Conservation (phyloP, 2,113 vertebrate genomes). For the Atractosteus spatula region DNA sequence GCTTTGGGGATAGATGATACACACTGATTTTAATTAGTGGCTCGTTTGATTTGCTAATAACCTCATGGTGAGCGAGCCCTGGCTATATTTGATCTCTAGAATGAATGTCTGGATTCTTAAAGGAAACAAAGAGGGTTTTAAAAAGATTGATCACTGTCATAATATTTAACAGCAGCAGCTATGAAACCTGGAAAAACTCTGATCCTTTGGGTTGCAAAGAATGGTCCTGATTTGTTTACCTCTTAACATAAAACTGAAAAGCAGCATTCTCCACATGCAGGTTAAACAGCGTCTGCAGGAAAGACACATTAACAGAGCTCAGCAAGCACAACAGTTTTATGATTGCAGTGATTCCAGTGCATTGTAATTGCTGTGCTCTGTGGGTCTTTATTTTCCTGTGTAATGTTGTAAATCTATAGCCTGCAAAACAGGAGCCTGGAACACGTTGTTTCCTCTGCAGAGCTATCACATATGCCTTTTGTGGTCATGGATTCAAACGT, state of each 20-base stretch:
- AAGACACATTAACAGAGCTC: neutral
- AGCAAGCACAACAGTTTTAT: too few relatives aligned
- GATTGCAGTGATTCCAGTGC: too few relatives aligned
- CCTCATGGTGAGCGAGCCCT: neutral
- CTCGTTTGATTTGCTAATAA: neutral
- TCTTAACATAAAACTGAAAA: too few relatives aligned
- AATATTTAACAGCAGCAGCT: neutral
- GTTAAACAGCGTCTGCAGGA: neutral
- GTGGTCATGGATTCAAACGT: neutral
- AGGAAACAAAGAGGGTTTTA: neutral
- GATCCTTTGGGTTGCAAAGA: too few relatives aligned
- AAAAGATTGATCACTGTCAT: neutral
- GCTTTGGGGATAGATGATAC: slow-evolving; percentile 11
- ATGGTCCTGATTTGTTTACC: too few relatives aligned
- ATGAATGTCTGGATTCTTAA: neutral
- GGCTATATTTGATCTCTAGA: neutral
- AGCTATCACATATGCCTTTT: neutral
- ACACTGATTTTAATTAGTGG: slow-evolving; percentile 9
- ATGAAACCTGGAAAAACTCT: too few relatives aligned
- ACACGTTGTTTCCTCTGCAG: neutral
- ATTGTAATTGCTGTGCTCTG: too few relatives aligned
- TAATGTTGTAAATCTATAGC: too few relatives aligned
- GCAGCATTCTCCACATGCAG: neutral
- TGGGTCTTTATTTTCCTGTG: too few relatives aligned
- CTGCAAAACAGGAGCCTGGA: too few relatives aligned